Evolutionary conservation across 2,797 vertebrate genomes (phyloP).

Genomic region (Halcyon smyrnensis): DNA sequence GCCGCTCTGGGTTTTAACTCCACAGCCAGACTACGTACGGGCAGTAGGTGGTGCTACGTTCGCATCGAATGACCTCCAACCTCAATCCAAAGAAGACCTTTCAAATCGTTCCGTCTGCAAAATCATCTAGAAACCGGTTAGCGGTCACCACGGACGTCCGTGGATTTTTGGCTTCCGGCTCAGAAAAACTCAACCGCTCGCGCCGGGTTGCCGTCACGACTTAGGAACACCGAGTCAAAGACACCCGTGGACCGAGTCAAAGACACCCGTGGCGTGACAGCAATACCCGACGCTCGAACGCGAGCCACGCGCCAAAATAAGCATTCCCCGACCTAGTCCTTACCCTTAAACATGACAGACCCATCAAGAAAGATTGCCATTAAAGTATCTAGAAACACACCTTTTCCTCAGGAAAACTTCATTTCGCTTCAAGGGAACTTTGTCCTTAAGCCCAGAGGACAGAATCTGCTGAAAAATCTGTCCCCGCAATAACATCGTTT

Average conservation of each 20-base stretch:
- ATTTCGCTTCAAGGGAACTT: not conserved
- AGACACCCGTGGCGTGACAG: rapidly evolving
- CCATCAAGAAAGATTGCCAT: not conserved
- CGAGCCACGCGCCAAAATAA: not conserved
- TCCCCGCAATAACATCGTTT: not conserved
- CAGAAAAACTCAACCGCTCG: not conserved
- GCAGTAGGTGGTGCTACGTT: conserved; percentile 76
- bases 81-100: not conserved
- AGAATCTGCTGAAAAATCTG: not conserved
- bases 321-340: not conserved
- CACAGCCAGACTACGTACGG: not conserved
- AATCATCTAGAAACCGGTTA: not conserved
- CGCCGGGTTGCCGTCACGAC: not conserved
- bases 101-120: not conserved
- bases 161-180: not conserved
- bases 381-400: not conserved
- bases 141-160: not conserved
- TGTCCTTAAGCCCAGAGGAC: not conserved
- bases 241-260: rapidly evolving
- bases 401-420: not conserved
- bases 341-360: not conserved
- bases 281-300: rapidly evolving
- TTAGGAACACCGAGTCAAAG: rapidly evolving
- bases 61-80: not conserved
- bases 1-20: not conserved